Evolutionary conservation across 2,113 vertebrate species (phyloP).

Genomic region (Prochilodus magdalenae): DNA sequence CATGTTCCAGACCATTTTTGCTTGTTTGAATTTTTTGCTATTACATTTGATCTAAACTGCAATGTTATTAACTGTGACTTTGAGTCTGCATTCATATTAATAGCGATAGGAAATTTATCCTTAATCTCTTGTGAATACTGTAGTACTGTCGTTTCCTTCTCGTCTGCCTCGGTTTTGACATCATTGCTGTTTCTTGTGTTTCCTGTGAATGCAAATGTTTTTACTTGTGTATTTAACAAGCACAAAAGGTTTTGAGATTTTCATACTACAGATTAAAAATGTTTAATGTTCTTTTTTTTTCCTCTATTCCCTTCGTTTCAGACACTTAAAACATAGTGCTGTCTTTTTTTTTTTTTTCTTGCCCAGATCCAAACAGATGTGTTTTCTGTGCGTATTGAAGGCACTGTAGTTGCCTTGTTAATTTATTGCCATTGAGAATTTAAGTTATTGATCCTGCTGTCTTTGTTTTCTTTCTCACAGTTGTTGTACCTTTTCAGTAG

Average conservation of each 20-base stretch:
- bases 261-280: neutral
- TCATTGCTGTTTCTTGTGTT: constrained; percentile 24
- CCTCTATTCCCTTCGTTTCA: neutral
- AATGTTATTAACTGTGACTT: constrained; percentile 37
- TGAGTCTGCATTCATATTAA: constrained; percentile 39
- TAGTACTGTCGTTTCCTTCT: constrained; percentile 23
- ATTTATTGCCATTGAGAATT: constrained; percentile 57
- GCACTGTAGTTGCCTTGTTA: constrained; percentile 50
- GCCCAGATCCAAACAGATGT: neutral
- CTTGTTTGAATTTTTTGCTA: constrained; percentile 23
- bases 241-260: constrained; percentile 29
- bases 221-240: constrained; percentile 33
- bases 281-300: neutral
- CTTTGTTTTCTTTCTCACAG: neutral
- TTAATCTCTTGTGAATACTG: constrained; percentile 40
- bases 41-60: constrained; percentile 31
- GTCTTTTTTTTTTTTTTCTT: neutral
- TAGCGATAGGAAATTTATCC: constrained; percentile 29
- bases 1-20: neutral
- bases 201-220: constrained; percentile 8
- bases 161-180: neutral
- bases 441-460: constrained; percentile 57
- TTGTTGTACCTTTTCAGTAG: constrained; percentile 12
- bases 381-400: constrained; percentile 14
- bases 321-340: neutral